Evolutionary conservation across 64 coral and sea anemone genomes (phyloP), one percentile per base, ranked within the genome.

Genomic region (Platygyra sinensis): DNA sequence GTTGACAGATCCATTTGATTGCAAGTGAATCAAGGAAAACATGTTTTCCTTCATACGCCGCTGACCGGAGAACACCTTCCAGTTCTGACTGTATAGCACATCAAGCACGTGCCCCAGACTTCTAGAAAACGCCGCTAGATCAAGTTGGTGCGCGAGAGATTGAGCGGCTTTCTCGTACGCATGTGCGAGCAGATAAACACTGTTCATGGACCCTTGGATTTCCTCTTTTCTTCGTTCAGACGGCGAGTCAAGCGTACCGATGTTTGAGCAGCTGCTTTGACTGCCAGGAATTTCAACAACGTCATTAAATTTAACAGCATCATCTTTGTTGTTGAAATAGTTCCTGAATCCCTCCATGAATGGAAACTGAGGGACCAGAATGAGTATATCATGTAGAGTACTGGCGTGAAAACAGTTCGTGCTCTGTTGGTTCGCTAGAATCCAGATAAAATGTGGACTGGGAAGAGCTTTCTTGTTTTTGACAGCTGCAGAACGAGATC

Each of bases 171-270:
- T 86, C 28, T 88, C 67, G 9, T 93, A 67, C 29, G 80, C 95
- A 27, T 82, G 87, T 24, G 90, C 91, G 59, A 96, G 60, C 29
- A 87, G 15, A 25, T 64, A 52, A 30, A 93, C 88, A 30, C 95
- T 89, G 17, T 96, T 96, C 14, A 93, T 39, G 8, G 89, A 83
- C 0, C 72, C 91, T 63, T 96, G 95, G 17, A 93, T 63, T 82
- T 96, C 67, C 28, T 77, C 60, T 79, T 29, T 83, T 33, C 25
- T 46, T 67, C 74, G 17, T 75, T 31, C 73, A 16, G 15, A 8
- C 33, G 78, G 16, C 16, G 54, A 74, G 18, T 30, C 59, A 39
- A 22, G 50, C 63, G 33, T 25, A 20, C n/a, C 22, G 24, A 39
- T 20, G 38, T 62, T 76, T 77, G 24, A 49, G 29, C 38, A 85